Evolutionary conservation across 2,797 vertebrate species (phyloP), one percentile per base, ranked within the genome.

Genomic region (Pangasius krempfi): DNA sequence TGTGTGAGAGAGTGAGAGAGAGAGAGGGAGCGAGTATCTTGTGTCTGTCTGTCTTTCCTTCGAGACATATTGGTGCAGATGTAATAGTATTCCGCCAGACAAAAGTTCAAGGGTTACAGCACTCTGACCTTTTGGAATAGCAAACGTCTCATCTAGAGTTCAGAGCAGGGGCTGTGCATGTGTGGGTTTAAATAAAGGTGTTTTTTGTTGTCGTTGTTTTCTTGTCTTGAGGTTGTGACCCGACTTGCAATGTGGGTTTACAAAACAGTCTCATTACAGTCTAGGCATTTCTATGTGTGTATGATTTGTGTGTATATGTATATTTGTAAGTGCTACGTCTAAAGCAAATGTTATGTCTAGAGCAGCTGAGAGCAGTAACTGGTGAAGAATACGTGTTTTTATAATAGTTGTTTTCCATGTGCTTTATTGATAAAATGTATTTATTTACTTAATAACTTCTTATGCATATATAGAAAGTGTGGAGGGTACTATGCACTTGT

Each of bases 71-170:
- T 62, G 25, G 40, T 76, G 64, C 82, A 84, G 47, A 85, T 47
- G 54, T 70, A 88, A 73, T 25, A 5, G 20, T 64, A 84, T 88
- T 66, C 44, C 72, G 0, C 16, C 72, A 88, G 81, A 76, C 87
- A 73, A 62, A 72, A 58, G 75, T 60, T 86, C 62, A 89, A 60
- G 18, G 62, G 88, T 70, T 58, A 85, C 18, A 60, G 52, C 25
- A 54, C 64, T 81, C 37, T 47, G 64, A 76, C 80, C 87, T 84
- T 88, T 76, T 33, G 56, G 70, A 88, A 76, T 25, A 88, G 80
- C 81, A 75, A n/a, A 60, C 9, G 40, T 64, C 87, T 33, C 25
- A 40, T 58, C 27, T 30, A 33, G 47, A 81, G 12, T 12, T 44
- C 79, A 81, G 20, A 64, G 80, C 22, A 44, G 2, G 18, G 2